Evolutionary conservation across 2,113 vertebrate species (phyloP), one percentile per base, ranked within the genome.

Genomic region (Hyperoodon ampullatus): DNA sequence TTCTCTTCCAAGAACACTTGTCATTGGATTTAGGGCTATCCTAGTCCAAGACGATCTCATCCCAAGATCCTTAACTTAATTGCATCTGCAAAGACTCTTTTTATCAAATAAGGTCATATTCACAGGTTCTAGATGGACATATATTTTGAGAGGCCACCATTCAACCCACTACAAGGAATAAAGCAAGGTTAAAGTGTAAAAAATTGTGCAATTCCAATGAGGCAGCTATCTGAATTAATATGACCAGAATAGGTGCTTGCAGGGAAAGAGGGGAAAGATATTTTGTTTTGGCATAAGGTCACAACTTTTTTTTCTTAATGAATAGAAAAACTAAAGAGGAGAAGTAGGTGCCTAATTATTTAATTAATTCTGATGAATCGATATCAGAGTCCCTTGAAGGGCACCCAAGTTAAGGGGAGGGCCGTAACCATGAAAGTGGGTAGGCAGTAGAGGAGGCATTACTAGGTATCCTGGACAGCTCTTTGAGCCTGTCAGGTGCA

Each of bases 291-390:
- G 13, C 28, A 71, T 80, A 14, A 90, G 12, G 18, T 88, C 55
- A 78, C 35, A 88, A n/a, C 5, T 86, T 92, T 85, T 24, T 26
- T 35, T 80, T 80, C 50, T 80, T 58, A 35, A 55, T 91, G 11
- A 88, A 70, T 39, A 96, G 11, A 81, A 23, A 86, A 88, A 87
- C 33, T 60, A 85, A 96, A 65, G n/a, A 83, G 26, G 24, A 15
- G 55, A 89, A 71, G 33, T 65, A 42, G 30, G 13, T 61, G 6
- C 5, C 21, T 55, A 90, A 82, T 65, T 83, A 55, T 55, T 90
- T 60, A 63, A 58, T 86, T 90, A 92, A 86, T 94, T 86, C 61
- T 90, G 39, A 60, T 95, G 19, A 83, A 33, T 94, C n/a, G 14
- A 21, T 83, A 93, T 50, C 86, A 71, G 28, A 65, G n/a, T 60